Base-by-base conservation (phyloP, 2,888 invertebrate species). In the Lycocerus yunnanus region DNA sequence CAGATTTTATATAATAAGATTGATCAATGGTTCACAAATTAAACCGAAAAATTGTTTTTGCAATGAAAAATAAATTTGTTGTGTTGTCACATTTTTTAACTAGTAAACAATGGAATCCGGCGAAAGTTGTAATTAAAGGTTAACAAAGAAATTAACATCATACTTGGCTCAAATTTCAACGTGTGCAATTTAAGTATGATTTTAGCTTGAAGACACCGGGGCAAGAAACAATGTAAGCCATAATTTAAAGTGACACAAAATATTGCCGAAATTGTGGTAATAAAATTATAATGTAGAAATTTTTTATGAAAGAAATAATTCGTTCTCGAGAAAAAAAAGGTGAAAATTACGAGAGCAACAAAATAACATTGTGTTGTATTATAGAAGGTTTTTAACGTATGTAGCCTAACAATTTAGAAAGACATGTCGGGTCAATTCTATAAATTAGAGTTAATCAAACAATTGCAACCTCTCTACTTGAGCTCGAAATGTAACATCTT, bases 381-480 rank as follows among this genome's bases (percentile, higher is more conserved):
- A 43, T n/a, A 43, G 43, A 43, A 43, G 43, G 43, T 43, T 43
- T 43, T 43, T 43, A 43, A 43, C 43, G 43, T 63, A 63, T 63
- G 68, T 58, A 69, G 15, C 69, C 69, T 65, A 66, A 72, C 73
- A 76, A 73, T 73, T 74, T 76, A 74, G 71, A 71, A 69, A 68
- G 76, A 68, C 71, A 71, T 69, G 72, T 67, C 78, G 78, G 79
- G 79, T 79, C 79, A 79, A 79, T 79, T 79, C 77, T 72, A 72
- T 78, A 77, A 79, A 79, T 79, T 79, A 79, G 73, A 78, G 78
- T 79, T 75, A 79, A 79, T 79, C 78, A 78, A 71, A 76, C 77
- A 79, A 79, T 79, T 79, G 76, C 74, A 72, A 74, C 69, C 71
- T 73, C 72, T 24, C 69, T 72, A 58, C 61, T 70, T 68, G 68